Base-by-base conservation (phyloP, 2,113 vertebrate genomes). In the Chaenocephalus aceratus region DNA sequence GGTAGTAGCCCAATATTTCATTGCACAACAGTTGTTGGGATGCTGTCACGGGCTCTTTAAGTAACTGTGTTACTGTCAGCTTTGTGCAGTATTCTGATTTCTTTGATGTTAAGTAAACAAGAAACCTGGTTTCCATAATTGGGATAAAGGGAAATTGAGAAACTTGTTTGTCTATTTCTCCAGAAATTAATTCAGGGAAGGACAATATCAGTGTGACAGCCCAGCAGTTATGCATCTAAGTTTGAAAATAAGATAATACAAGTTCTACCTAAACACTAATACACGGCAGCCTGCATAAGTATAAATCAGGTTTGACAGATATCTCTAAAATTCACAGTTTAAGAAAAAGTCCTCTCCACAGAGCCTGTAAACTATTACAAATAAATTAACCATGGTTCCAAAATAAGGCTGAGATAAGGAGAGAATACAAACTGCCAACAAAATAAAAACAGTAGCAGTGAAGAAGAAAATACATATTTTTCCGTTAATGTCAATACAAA, bases 61-160 rank as follows among this genome's bases (percentile, higher is more conserved):
- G 52, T 78, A 81, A 75, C 76, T 80, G 66, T 62, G 59, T 84
- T 79, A 81, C 75, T 72, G 70, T 78, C 58, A 57, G 68, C 36
- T 81, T 72, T 59, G 54, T 52, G 65, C 80, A 56, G 60, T 91
- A 78, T 84, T 90, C 66, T 6, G 68, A 79, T 89, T 78, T n/a
- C 59, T 75, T 71, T 65, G 46, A 5, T 9, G 0, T 49, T 21
- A 12, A 3, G 15, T 68, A 65, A 65, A 77, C 67, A 71, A 79
- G 41, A 71, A 85, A 56, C 4, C 69, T 3, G 44, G 58, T 78
- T 77, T 72, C 66, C 45, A 30, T 76, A 76, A 84, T 71, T 75
- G 34, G 23, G 10, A 44, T 6, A 41, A 41, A 6, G 36, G 49
- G 12, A 34, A 66, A 82, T 56, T 63, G 61, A 59, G 48, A 70